Base-by-base conservation (phyloP, 2,888 invertebrate genomes). In the Microplitis deprimator region DNA sequence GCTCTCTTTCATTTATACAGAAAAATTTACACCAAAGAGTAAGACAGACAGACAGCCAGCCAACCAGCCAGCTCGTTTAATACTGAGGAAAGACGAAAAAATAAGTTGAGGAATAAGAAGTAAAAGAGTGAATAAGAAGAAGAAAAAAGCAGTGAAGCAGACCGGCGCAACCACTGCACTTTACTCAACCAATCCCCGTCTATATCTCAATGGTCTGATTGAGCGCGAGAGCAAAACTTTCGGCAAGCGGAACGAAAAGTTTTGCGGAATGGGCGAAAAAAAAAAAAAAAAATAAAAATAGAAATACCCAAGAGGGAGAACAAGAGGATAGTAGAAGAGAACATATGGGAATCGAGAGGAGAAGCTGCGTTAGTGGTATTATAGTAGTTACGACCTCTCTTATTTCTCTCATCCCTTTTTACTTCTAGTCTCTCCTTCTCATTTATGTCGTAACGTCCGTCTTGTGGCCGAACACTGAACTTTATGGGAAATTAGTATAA, bases 401-500 rank as follows among this genome's bases (percentile, higher is more conserved):
- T 61, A 50, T 50, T 50, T 50, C 50, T 50, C 50, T 50, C 50
- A 50, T 50, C 50, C 13, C 50, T 50, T 50, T 13, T 13, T 13
- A 13, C 50, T 61, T 69, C 59, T 4, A 29, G 68, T 61, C 38
- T 68, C 72, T 67, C 65, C 17, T 59, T 41, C 61, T 59, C 64
- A 13, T 13, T 75, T 70, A 65, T 68, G 65, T 77, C 76, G 68
- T 62, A 76, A 75, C 76, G 77, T 78, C 73, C 76, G 73, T 68
- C 75, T 59, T 17, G 38, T 61, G 71, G n/a, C 50, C 64, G 16
- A 50, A 17, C 50, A 10, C 68, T 39, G 75, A 79, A 81, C 81
- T 82, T 82, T 83, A 83, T 81, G 81, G 80, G 81, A 82, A 81
- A 83, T 82, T 81, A 83, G 81, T 81, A 79, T 81, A 82, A 81